Base-by-base conservation (phyloP, 2,888 invertebrate species). In the Drosophila nr. perissopoda region DNA sequence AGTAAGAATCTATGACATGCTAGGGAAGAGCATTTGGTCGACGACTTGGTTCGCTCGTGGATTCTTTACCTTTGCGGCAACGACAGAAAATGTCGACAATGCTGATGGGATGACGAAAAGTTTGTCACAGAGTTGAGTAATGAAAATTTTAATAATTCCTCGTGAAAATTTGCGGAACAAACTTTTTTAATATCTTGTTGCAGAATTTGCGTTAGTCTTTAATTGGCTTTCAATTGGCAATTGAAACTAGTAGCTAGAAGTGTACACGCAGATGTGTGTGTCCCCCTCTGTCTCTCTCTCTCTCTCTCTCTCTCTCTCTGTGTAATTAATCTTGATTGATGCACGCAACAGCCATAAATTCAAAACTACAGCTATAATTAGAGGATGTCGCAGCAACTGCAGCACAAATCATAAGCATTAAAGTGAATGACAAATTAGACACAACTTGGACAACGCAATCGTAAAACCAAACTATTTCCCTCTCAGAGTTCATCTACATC, bases 121-220 rank as follows among this genome's bases (percentile, higher is more conserved):
- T 82, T 88, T 69, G 36, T 71, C 69, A 64, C 63, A 49, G 71
- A 75, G 83, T 86, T 86, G 70, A 73, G 89, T 77, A 86, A 83
- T 86, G 88, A 86, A 77, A 88, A 88, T 83, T 83, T 83, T 75
- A 86, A 88, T 86, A 83, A 88, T 88, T 88, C 71, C 73, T 31
- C 48, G 29, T 58, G 53, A 69, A 77, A 82, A 69, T 69, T 72
- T 45, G 52, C 3, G 51, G 33, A 16, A 18, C 10, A 60, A 88
- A 85, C 73, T 86, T 88, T 82, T 74, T 76, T 59, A 77, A 77
- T 80, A 73, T 71, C 40, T 62, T 75, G 70, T 75, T 69, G 60
- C 65, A 51, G 73, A 74, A 74, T 73, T 73, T 68, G 64, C 59
- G 52, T 69, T 58, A 51, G 62, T 48, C 60, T 69, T 86, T 80